Conservation (phyloP, 1,140 invertebrate species). For the Diploscapter pachys region DNA sequence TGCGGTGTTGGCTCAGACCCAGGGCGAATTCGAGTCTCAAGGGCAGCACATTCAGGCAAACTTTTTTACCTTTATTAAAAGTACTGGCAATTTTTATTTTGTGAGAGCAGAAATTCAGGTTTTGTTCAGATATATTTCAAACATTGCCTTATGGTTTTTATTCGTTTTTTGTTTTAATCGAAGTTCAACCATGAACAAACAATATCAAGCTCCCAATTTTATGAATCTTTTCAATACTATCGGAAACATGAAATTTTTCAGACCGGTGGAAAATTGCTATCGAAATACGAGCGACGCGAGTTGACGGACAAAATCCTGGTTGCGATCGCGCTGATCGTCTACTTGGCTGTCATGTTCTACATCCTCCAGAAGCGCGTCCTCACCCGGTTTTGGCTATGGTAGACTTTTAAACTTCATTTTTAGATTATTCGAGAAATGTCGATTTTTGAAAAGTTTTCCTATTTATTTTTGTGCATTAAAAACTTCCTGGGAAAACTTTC, state of each 20-base stretch:
- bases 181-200: too few species aligned
- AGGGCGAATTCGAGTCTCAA: conserved; percentile 33
- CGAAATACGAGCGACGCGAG: conserved; percentile 87
- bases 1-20: conserved; percentile 23
- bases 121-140: conserved; percentile 68
- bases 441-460: too few species aligned
- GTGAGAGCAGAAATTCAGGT: conserved; percentile 57
- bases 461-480: too few species aligned
- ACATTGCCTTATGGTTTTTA: conserved; percentile 77
- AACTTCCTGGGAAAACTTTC: too few species aligned
- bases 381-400: conserved; percentile 58
- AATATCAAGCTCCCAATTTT: too few species aligned
- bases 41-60: conserved; percentile 21
- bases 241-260: conserved; percentile 49
- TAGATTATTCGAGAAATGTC: too few species aligned
- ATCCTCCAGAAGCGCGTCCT: conserved; percentile 84
- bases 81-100: conserved; percentile 22
- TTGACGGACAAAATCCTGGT: conserved; percentile 89
- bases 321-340: conserved; percentile 83
- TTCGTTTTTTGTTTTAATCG: too few species aligned
- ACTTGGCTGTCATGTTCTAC: conserved; percentile 83
- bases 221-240: too few species aligned
- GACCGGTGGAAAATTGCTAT: conserved; percentile 81
- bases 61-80: conserved; percentile 24
- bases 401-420: too few species aligned